Evolutionary conservation across 2,113 vertebrate species (phyloP), one percentile per base, ranked within the genome.

Genomic region (Aix galericulata): DNA sequence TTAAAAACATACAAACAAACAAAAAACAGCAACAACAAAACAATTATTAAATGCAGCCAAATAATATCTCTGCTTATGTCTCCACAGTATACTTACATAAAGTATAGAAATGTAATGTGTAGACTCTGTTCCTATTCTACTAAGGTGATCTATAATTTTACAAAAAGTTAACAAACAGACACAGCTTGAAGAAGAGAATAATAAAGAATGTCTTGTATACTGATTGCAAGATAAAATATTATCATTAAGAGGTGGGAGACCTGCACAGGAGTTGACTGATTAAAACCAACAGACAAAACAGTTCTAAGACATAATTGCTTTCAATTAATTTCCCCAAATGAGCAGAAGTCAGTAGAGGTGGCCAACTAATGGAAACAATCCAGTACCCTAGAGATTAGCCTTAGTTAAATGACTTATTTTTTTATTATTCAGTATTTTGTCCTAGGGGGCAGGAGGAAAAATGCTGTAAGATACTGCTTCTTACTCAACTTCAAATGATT

Each of bases 291-390:
- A 88, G 52, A 75, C 52, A 66, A 72, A 97, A 74, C 17, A 71
- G 23, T 93, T 94, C 42, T 74, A 91, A 91, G 44, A 75, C 20
- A 25, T 92, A 96, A 94, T 89, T 95, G 79, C 44, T 91, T 97
- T 95, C 88, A 95, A 87, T 95, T 96, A 96, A 93, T 96, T 85
- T 96, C 59, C 44, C 38, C 46, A 94, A 95, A 93, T 92, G 72
- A 91, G 59, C 38, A 71, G 74, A 94, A 97, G 83, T 89, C 83
- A 95, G 71, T 36, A 78, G 88, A 92, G 50, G 73, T 92, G 92
- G 64, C 78, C 89, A 72, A 83, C 88, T 92, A 95, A 63, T 86
- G 71, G 82, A 87, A 95, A 77, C 44, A 82, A 79, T 83, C 89
- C 82, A 56, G 85, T 78, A 72, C 69, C 74, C 55, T 92, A 69